Base-by-base conservation (phyloP, 2,113 vertebrate genomes). In the Cryptotis parvus region DNA sequence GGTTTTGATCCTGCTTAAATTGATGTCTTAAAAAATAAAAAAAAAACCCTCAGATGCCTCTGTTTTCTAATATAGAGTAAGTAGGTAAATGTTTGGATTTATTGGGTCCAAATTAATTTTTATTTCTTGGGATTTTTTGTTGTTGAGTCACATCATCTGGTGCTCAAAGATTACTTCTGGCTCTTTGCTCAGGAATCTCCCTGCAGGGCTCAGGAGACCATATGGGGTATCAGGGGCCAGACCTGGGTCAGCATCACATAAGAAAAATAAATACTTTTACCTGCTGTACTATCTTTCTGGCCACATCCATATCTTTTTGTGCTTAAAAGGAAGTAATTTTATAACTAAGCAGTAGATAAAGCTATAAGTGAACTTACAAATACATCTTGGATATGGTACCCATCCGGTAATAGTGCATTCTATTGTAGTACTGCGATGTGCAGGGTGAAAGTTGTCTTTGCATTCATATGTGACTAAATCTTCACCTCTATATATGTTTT, bases 321-420 rank as follows among this genome's bases (percentile, higher is more conserved):
- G 0, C 84, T 70, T 55, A 75, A 41, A 7, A 73, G 68, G 24
- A 35, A 33, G 11, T 39, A 18, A 84, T 55, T 82, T 85, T 43
- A 55, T 35, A 61, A 70, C 75, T 65, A 37, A 55, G 55, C 87
- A 83, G 5, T 8, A 55, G 22, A 45, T 11, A 94, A 24, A n/a
- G n/a, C n/a, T n/a, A n/a, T 7, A 14, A 91, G 72, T 63, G 11
- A 92, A 97, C 97, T 97, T 97, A 98, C 97, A n/a, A 12, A 61
- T 8, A 81, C 98, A 98, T 14, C 11, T 75, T 27, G 97, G 97
- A 1, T 35, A 1, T 68, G 98, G 98, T 3, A 45, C 0, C 98
- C 98, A 98, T 72, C 97, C 96, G 2, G 2, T 27, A 2, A 0
- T 72, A 2, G 96, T 98, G 80, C 98, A 98, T 27, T 18, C 72